Evolutionary conservation across 2,888 invertebrate species (phyloP).

Genomic region (Napeogenes inachia): DNA sequence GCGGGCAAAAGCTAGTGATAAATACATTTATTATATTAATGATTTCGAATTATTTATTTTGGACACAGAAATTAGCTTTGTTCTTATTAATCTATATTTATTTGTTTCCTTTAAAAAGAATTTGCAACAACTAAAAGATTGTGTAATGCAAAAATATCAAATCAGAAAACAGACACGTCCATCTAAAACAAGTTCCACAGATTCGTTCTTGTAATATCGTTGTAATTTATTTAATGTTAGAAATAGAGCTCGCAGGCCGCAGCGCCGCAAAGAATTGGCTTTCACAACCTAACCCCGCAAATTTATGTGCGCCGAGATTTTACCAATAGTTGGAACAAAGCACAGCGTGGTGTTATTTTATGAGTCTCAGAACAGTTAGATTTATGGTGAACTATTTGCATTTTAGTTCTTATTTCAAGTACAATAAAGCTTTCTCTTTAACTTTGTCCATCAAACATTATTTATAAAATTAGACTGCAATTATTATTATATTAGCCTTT

Average conservation of each 20-base stretch:
- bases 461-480: no score
- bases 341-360: conserved; percentile 34
- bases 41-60: no score
- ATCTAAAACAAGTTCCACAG: conserved; percentile 63
- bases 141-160: conserved; percentile 57
- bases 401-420: conserved; percentile 18
- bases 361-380: conserved; percentile 22
- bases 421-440: conserved; percentile 9
- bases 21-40: no score
- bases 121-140: conserved; percentile 36
- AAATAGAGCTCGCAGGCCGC: conserved; percentile 62
- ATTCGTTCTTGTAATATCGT: conserved; percentile 75
- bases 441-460: not conserved
- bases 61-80: no score
- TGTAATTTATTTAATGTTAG: conserved; percentile 77
- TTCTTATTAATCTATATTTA: no score
- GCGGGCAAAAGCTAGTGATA: no score
- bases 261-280: conserved; percentile 75
- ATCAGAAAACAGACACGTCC: conserved; percentile 62
- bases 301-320: conserved; percentile 73
- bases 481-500: no score
- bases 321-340: conserved; percentile 59
- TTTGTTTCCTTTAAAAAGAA: no score
- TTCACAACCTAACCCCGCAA: conserved; percentile 74
- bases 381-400: conserved; percentile 17